phyloP scores from a whole-genome alignment of 2,797 vertebrate species.

The Sebastes matsubarae region DNA sequence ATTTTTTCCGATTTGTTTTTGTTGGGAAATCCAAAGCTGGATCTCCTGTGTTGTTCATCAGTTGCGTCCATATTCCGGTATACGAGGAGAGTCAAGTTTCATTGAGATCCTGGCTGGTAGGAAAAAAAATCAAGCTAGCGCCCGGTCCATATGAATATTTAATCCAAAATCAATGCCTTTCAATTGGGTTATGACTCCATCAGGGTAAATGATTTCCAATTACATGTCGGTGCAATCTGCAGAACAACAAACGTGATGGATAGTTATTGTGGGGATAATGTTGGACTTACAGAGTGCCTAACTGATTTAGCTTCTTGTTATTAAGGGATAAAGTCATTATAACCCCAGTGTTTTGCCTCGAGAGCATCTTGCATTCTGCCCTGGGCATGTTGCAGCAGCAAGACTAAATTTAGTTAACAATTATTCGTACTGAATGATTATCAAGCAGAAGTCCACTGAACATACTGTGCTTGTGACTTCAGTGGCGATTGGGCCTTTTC shows the following conservation, averaged over 20 bases:
- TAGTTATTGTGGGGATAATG: constrained; percentile 58
- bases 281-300: constrained; percentile 60
- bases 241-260: constrained; percentile 65
- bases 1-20: constrained; percentile 5
- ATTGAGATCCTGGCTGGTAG: constrained; percentile 43
- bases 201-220: constrained; percentile 64
- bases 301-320: constrained; percentile 71
- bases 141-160: constrained; percentile 58
- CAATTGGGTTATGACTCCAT: constrained; percentile 75
- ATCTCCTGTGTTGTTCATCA: constrained; percentile 5
- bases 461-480: constrained; percentile 1
- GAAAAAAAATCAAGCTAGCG: constrained; percentile 19
- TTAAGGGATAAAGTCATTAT: constrained; percentile 70
- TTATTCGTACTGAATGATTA: constrained; percentile 36
- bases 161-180: constrained; percentile 71
- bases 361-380: constrained; percentile 33
- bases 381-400: constrained; percentile 6
- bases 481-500: constrained; percentile 7
- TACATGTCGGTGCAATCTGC: constrained; percentile 53
- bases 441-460: constrained; percentile 14
- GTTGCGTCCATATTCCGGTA: constrained; percentile 22
- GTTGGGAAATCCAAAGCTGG: neutral
- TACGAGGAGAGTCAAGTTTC: constrained; percentile 30
- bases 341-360: constrained; percentile 26
- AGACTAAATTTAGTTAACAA: constrained; percentile 44